These are phyloP conservation scores for Antigone vipio DNA, from an alignment of 2,113 vertebrate species.

Conservation along the genomic window DNA sequence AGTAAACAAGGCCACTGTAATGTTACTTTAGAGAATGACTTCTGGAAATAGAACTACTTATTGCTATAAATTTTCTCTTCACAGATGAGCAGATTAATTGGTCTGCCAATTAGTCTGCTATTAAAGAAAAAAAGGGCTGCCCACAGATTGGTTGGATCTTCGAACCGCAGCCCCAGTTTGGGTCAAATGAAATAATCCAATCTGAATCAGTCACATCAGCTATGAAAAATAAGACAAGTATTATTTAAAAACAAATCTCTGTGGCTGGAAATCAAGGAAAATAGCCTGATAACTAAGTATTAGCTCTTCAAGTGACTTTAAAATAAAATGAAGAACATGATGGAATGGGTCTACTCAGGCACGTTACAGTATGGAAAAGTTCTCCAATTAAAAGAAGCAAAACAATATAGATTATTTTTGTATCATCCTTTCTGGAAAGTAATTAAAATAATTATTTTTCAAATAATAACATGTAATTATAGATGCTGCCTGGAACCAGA, in stretches of 20 bases:
- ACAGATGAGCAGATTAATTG: constrained; percentile 86
- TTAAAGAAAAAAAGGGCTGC: constrained; percentile 72
- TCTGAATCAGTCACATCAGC: constrained; percentile 38
- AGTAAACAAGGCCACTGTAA: constrained; percentile 76
- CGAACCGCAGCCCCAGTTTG: constrained; percentile 12
- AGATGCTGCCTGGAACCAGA: not conserved
- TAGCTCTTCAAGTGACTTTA: not conserved
- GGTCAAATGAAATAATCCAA: constrained; percentile 63
- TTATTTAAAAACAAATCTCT: constrained; percentile 5
- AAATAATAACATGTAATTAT: constrained; percentile 5
- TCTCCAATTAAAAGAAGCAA: not conserved
- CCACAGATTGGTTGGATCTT: constrained; percentile 46
- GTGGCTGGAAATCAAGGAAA: not conserved
- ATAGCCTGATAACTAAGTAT: not conserved
- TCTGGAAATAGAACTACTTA: constrained; percentile 77
- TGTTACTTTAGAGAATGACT: constrained; percentile 76
- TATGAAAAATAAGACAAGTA: constrained; percentile 12
- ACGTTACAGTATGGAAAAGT: not conserved
- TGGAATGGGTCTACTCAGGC: not conserved
- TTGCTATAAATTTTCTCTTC: constrained; percentile 79
- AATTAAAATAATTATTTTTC: constrained; percentile 19
- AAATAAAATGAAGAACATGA: not conserved
- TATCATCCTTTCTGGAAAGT: not conserved
- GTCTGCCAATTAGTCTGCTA: constrained; percentile 78
- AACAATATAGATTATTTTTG: constrained; percentile 1